Conservation (phyloP, 2,888 invertebrate species). For the Limenitis camilla region DNA sequence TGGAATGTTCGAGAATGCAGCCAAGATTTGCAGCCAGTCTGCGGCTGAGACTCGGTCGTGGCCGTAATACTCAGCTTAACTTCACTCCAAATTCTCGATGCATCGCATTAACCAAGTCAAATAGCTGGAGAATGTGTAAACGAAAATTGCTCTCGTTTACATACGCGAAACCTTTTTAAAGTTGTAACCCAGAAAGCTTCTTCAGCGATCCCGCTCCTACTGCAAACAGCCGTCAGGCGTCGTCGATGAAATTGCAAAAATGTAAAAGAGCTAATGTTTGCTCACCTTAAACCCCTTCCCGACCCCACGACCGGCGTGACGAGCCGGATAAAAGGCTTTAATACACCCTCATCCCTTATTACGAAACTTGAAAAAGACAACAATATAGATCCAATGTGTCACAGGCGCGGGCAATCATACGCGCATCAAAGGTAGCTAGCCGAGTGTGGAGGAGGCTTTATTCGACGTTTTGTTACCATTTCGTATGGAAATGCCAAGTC, state of each 20-base stretch:
- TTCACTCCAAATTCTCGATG: constrained; percentile 43
- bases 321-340: constrained; percentile 76
- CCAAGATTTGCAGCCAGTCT: constrained; percentile 67
- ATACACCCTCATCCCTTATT: constrained; percentile 76
- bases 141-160: constrained; percentile 46
- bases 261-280: constrained; percentile 75
- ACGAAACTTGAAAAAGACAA: constrained; percentile 76
- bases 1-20: constrained; percentile 70
- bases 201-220: constrained; percentile 41
- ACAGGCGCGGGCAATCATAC: constrained; percentile 73
- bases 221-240: constrained; percentile 64
- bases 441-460: constrained; percentile 68
- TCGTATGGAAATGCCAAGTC: constrained; percentile 49
- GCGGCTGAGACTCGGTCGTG: constrained; percentile 64
- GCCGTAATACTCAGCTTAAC: constrained; percentile 64
- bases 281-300: constrained; percentile 73
- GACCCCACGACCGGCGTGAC: constrained; percentile 69
- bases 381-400: constrained; percentile 75
- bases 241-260: constrained; percentile 74
- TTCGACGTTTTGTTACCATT: constrained; percentile 53
- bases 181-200: constrained; percentile 46
- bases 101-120: constrained; percentile 30
- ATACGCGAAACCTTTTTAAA: constrained; percentile 55
- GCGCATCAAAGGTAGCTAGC: constrained; percentile 72
- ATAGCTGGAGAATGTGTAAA: constrained; percentile 19